Base-by-base conservation (phyloP, 1,140 invertebrate species). In the Pentalonia nigronervosa region DNA sequence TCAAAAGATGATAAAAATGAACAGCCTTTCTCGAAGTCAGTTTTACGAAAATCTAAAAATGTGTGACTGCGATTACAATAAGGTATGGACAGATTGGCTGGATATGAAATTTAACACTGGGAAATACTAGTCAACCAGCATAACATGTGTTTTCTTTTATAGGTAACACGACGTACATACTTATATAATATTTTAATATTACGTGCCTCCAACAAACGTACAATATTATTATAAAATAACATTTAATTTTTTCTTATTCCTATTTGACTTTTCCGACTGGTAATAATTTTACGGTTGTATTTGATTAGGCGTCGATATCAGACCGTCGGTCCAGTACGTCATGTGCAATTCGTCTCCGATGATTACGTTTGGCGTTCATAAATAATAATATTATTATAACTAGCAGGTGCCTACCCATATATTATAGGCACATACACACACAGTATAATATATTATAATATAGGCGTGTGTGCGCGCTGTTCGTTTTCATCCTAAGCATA, bases 381-480 rank as follows among this genome's bases (percentile, higher is more conserved):
- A 88, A 88, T 88, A 88, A 88, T 50, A 87, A 87, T 87, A 84
- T 84, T 47, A 50, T 87, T 48, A 50, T 76, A n/a, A 76, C 60
- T 76, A 76, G 30, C n/a, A 76, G 30, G 45, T 87, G 20, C 25
- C 83, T 45, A 48, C 45, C 76, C 36, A 84, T 25, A 45, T 47
- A 47, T 4, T 47, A 17, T 30, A 47, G 14, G 45, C 14, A 4
- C 25, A 9, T 11, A 14, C 4, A 30, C 23, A 30, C 1, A 47
- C 84, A 14, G 4, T n/a, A 53, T 21, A 50, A 17, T 50, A 50
- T 67, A 67, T 76, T 17, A 84, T 7, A 45, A 25, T 83, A 41
- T 41, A 67, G 30, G 21, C 81, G 36, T 84, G 81, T 83, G 36
- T 21, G 36, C 21, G 9, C 23, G 36, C 34, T 0, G 9, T 86